Evolutionary conservation across 2,797 vertebrate genomes (phyloP).

Genomic region (Cossypha caffra): DNA sequence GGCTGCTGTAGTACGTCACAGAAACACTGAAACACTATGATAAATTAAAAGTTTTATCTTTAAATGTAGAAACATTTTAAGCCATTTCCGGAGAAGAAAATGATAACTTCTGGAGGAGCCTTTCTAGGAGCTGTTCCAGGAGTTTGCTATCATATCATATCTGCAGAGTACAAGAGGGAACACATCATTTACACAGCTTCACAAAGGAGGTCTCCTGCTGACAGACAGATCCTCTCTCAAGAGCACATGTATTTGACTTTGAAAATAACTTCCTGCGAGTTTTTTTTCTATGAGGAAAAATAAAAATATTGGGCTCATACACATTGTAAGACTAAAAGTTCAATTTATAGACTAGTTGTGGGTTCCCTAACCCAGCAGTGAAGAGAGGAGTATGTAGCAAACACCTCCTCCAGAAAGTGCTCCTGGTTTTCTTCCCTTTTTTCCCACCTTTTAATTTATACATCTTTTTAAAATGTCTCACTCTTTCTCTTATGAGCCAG

Average conservation of each 20-base stretch:
- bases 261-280: neutral
- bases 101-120: neutral
- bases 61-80: neutral
- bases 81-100: neutral
- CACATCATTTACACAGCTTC: neutral
- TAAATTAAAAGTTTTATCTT: neutral
- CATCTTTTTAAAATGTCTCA: neutral
- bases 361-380: neutral
- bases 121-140: neutral
- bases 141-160: neutral
- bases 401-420: neutral
- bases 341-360: neutral
- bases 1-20: neutral
- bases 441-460: neutral
- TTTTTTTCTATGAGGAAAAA: neutral
- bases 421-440: neutral
- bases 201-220: neutral
- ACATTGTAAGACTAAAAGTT: neutral
- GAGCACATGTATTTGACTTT: neutral
- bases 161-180: neutral
- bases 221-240: neutral
- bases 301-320: neutral
- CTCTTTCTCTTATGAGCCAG: neutral
- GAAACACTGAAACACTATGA: neutral
- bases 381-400: neutral